Percentiles rank a stretch among this genome's conserved stretches.
Evolutionary conservation across 2,797 vertebrate genomes (phyloP).

Genomic region (Sebastes kiyomatsui): DNA sequence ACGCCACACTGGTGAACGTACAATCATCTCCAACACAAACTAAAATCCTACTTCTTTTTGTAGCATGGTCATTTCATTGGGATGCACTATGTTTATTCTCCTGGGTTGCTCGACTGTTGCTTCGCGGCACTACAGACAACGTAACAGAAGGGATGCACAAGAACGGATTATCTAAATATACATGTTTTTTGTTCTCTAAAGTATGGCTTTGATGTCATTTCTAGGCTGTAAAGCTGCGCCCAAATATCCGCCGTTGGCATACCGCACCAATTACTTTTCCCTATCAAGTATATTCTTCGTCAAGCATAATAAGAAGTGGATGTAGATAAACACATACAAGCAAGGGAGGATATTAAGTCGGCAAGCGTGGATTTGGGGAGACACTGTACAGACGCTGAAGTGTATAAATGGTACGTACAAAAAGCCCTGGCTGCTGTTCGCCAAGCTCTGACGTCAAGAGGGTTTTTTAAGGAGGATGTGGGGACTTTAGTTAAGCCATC

Average conservation of each 20-base stretch:
- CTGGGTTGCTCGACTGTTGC: slow-evolving; percentile 18
- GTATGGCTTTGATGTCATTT: slow-evolving; percentile 78
- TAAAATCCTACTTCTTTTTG: slow-evolving; percentile 19
- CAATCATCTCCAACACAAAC: slow-evolving; percentile 35
- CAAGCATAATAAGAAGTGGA: slow-evolving; percentile 58
- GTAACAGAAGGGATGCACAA: slow-evolving; percentile 50
- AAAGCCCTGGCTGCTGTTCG: slow-evolving; percentile 33
- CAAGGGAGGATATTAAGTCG: slow-evolving; percentile 36
- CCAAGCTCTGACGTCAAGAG: slow-evolving; percentile 46
- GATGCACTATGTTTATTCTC: not conserved
- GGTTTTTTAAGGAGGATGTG: slow-evolving; percentile 41
- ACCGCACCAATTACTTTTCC: slow-evolving; percentile 51
- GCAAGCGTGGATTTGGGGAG: slow-evolving; percentile 52
- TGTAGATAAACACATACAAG: slow-evolving; percentile 55
- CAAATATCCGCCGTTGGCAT: slow-evolving; percentile 39
- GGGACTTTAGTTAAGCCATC: slow-evolving; percentile 47
- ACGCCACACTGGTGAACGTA: slow-evolving; percentile 25
- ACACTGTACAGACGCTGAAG: slow-evolving; percentile 44
- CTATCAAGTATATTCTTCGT: slow-evolving; percentile 54
- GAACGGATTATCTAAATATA: slow-evolving; percentile 61
- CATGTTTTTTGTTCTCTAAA: slow-evolving; percentile 63
- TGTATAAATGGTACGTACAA: slow-evolving; percentile 52
- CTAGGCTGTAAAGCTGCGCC: slow-evolving; percentile 62
- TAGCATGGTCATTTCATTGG: not conserved
- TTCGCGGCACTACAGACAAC: slow-evolving; percentile 42